A percentile compares a stretch with the other conserved stretches of the same genome.
Conservation (phyloP, 2,113 vertebrate genomes). For the Phyllopteryx taeniolatus region DNA sequence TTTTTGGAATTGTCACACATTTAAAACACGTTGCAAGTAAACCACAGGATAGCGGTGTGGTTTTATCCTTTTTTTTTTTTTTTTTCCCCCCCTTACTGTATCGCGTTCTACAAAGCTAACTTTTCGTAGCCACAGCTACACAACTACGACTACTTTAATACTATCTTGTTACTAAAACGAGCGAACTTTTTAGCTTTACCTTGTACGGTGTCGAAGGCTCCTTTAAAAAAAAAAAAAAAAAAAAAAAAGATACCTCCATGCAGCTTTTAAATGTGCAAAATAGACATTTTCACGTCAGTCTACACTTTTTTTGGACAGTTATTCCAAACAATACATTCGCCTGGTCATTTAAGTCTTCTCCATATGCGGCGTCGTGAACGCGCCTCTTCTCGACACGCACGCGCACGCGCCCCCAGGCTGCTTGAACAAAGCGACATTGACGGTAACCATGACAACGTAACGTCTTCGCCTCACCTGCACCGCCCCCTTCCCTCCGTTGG, state of each 20-base stretch:
- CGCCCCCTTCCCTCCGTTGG: background rate
- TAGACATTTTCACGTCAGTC: background rate
- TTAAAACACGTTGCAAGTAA: background rate
- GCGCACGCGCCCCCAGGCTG: slow-evolving; percentile 24
- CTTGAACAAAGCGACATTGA: slow-evolving; percentile 74
- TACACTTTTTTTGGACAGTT: background rate
- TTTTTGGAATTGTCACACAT: slow-evolving; percentile 3
- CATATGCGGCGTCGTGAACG: background rate
- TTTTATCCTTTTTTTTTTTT: background rate
- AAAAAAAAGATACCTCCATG: background rate
- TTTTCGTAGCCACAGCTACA: background rate
- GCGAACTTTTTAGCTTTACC: background rate
- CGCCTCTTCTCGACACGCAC: slow-evolving; percentile 1
- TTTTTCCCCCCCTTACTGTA: background rate
- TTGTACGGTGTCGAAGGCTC: background rate
- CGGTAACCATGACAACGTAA: slow-evolving; percentile 74
- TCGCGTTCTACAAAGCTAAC: background rate
- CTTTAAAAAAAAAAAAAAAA: background rate
- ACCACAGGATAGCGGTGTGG: background rate
- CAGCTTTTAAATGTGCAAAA: background rate
- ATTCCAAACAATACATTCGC: slow-evolving; percentile 5
- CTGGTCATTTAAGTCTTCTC: background rate
- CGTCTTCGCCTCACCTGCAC: slow-evolving; percentile 46
- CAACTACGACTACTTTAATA: background rate
- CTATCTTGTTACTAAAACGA: background rate